Percentiles rank a stretch among this genome's conserved stretches.
Conservation (phyloP, 1,140 invertebrate genomes). For the Bicyclus anynana region DNA sequence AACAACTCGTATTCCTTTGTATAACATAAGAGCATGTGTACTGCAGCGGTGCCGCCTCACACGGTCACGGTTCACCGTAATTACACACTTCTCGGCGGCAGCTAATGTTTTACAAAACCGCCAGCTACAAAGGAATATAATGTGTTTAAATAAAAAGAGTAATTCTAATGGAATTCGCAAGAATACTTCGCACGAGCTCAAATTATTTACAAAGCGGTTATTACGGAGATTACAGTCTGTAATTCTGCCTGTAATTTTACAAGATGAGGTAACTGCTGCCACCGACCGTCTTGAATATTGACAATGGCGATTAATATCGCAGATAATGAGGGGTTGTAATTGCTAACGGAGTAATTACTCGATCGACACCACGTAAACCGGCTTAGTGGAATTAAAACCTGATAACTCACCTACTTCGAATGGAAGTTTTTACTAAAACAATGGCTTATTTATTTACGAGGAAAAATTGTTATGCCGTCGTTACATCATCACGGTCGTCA, state of each 20-base stretch:
- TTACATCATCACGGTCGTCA: conserved; percentile 10
- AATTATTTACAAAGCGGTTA: conserved; percentile 16
- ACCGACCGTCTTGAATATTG: conserved; percentile 54
- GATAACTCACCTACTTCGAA: background rate
- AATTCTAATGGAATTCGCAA: conserved; percentile 35
- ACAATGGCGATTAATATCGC: conserved; percentile 56
- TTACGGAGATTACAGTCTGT: conserved; percentile 28
- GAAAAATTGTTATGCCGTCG: conserved; percentile 7
- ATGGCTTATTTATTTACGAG: background rate
- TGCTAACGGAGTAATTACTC: conserved; percentile 39
- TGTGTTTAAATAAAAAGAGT: background rate
- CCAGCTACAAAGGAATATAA: background rate
- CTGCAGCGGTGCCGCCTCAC: no score
- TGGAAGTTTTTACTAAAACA: background rate
- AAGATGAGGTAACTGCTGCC: conserved; percentile 42
- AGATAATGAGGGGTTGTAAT: conserved; percentile 52
- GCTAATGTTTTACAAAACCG: background rate
- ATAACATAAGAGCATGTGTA: no score
- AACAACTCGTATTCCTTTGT: background rate
- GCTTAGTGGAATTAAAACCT: background rate
- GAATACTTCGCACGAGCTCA: conserved; percentile 48
- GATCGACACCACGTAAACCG: conserved; percentile 3
- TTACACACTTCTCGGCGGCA: no score
- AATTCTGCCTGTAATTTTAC: conserved; percentile 23
- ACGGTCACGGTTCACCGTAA: no score